These are phyloP conservation scores for Chaetops frenatus DNA, from an alignment of 2,113 vertebrate genomes.

Conservation along the genomic window DNA sequence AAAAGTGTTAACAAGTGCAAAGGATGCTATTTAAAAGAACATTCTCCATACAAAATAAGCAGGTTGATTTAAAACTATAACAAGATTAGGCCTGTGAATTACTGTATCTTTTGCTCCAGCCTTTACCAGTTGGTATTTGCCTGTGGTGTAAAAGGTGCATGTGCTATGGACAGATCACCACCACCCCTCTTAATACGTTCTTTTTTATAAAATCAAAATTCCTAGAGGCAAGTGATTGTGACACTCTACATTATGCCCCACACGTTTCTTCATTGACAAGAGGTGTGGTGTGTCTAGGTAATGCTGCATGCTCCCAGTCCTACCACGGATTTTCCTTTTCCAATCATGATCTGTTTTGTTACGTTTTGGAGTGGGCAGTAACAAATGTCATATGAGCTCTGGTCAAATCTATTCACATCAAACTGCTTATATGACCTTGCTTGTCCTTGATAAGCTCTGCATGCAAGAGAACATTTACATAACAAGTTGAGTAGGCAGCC, in stretches of 20 bases:
- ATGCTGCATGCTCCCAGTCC: background rate
- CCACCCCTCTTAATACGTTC: background rate
- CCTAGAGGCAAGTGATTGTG: background rate
- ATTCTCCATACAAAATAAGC: background rate
- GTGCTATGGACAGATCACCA: background rate
- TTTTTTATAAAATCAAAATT: background rate
- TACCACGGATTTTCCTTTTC: background rate
- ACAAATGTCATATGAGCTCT: background rate
- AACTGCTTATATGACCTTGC: background rate
- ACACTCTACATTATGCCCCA: too few species aligned
- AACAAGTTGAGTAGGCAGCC: background rate
- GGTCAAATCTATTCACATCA: background rate
- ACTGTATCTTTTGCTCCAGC: accelerated
- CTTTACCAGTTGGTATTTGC: background rate
- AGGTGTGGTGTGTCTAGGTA: background rate
- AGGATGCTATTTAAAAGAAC: background rate
- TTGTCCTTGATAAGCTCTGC: background rate
- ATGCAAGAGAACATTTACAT: background rate
- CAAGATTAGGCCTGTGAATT: background rate
- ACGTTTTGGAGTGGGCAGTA: accelerated
- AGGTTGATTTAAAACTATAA: background rate
- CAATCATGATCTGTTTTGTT: background rate
- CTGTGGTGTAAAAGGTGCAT: background rate
- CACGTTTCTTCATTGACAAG: background rate
- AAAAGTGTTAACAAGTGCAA: background rate